Evolutionary conservation across 2,113 vertebrate species (phyloP), one percentile per base, ranked within the genome.

Genomic region (Uropsilus gracilis): DNA sequence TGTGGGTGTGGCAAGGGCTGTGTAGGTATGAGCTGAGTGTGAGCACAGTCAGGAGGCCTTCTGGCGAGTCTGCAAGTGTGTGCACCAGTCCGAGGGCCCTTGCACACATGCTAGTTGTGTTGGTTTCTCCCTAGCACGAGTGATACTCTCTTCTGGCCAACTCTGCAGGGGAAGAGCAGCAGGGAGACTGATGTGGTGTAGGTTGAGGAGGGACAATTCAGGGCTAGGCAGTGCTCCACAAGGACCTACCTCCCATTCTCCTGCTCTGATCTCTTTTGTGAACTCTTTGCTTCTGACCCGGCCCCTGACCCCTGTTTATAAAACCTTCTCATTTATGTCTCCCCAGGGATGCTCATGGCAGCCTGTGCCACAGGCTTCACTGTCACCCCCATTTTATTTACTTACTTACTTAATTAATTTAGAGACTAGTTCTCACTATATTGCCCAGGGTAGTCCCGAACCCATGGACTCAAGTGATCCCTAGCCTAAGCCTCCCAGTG

Each of bases 111-210:
- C 83, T 89, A 89, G 90, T 72, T 77, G 42, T 44, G 72, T 12
- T 84, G 88, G 50, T 44, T 77, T 46, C 92, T 59, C 42, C 39
- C 13, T 2, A 26, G 14, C 30, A 69, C 37, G 66, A 73, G 14
- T 77, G 57, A 59, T 11, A n/a, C 89, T 73, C 63, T 63, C 44
- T 55, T 44, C 61, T 30, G 69, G 61, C 69, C n/a, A 14, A 18
- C 44, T 6, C 26, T 59, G 64, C 48, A 39, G 34, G 57, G 80
- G 28, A 4, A 63, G 53, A 24, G 50, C 26, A 76, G 37, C 37
- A 14, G 81, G 76, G 69, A 92, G 59, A 68, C 30, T 39, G 76
- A 63, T 57, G 57, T n/a, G 32, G 57, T n/a, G 39, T 73, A 50
- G 39, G 16, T 55, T 24, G 39, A 61, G 53, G 55, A 72, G 61